Evolutionary conservation across 2,797 vertebrate species (phyloP), one percentile per base, ranked within the genome.

Genomic region (Karalla daura): DNA sequence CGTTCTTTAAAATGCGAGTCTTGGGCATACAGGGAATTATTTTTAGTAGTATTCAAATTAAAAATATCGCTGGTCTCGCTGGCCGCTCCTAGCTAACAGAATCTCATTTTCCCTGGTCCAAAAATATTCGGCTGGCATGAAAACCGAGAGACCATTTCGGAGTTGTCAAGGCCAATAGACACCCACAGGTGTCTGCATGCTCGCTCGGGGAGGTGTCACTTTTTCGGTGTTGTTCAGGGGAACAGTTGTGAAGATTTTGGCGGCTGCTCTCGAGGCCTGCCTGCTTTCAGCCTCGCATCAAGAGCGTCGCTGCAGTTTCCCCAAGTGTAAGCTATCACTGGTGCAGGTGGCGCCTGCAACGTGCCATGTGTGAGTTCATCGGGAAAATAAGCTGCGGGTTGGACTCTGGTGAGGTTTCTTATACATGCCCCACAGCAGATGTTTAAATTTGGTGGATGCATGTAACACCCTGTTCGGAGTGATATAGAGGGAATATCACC

Each of bases 141-240:
- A 77, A 80, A 63, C 25, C 21, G 9, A 70, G 60, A 65, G 36
- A 75, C 64, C 15, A n/a, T 81, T 81, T 56, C 25, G 52, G 36
- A 73, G 75, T 56, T 81, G 75, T 70, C 71, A 70, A 76, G 63
- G 75, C 77, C 25, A 72, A 45, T 35, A 70, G 72, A 80, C 76
- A 81, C 84, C 78, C 70, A 81, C 71, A 76, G 72, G 78, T 87
- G 76, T 79, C 70, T 64, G 64, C 54, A 60, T 51, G 13, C 52
- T 76, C 23, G 20, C 58, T 63, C 12, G 5, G 53, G 40, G 49
- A 78, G 70, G 71, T 82, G 82, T 71, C 81, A 83, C 47, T 81
- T 87, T 76, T 39, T 53, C 5, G 20, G 56, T 54, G 40, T 58
- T 68, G 63, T 76, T 77, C 55, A 27, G 46, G 50, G 41, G 43